Evolutionary conservation across 2,888 invertebrate genomes (phyloP), one percentile per base, ranked within the genome.

Genomic region (Catocala nupta): DNA sequence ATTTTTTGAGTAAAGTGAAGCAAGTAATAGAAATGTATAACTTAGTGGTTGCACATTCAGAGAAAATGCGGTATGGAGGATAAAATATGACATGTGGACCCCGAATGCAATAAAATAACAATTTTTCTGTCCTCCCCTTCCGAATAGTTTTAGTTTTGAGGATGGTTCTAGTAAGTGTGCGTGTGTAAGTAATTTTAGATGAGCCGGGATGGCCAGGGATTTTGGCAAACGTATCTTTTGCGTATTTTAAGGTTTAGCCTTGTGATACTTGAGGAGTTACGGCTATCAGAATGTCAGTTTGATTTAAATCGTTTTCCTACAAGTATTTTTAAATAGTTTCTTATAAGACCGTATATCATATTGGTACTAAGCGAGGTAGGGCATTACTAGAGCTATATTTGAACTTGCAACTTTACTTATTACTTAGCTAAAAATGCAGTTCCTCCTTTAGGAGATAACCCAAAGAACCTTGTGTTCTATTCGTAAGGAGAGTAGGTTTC

Each of bases 71-170:
- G 68, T 62, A 64, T 65, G 86, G 84, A 84, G 88, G 88, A 92
- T 93, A 91, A 92, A 90, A 92, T 92, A 93, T 91, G 81, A 87
- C 88, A 90, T 92, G 90, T 90, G 90, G 91, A 89, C 88, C 88
- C 78, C 84, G 69, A 81, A 82, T 84, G 92, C 88, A 92, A 93
- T 93, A 93, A 92, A 93, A 93, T 93, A 93, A 91, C 93, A 93
- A 92, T 93, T 93, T 91, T 89, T 90, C 86, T 86, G 77, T 76
- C 78, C 80, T 77, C 88, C 87, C 83, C 77, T 81, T 72, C 71
- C 72, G 85, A 83, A 85, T 89, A 90, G 89, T 90, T 91, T 90
- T 84, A 86, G 90, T 86, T 87, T 80, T 69, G 70, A 65, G 77
- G 79, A 80, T 77, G 75, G 68, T 75, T 75, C 39, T 12, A 49